Evolutionary conservation across 2,797 vertebrate genomes (phyloP), one percentile per base, ranked within the genome.

Genomic region (Psittacula echo): DNA sequence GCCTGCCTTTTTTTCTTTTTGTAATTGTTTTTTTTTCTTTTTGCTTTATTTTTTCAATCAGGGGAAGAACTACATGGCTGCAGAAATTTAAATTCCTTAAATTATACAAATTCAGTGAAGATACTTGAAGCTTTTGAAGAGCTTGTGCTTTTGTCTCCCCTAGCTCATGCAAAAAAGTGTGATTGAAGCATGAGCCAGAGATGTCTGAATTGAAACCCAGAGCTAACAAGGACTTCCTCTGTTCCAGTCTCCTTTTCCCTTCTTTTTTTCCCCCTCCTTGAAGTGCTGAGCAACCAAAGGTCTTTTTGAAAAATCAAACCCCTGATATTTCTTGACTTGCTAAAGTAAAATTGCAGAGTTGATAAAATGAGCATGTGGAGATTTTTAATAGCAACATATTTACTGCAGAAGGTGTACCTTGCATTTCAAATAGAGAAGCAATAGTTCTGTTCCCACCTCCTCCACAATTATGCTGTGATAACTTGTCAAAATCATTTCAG

Each of bases 401-500:
- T 84, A 20, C 60, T 81, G 66, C 42, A 64, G 64, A 84, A 91
- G 27, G 78, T 72, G 41, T 39, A 86, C 39, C 68, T 92, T 92
- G 45, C 62, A 75, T 90, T 96, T 90, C 58, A 84, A 75, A 58
- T 68, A 39, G 44, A 29, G 42, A 76, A 89, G 23, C 9, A 32
- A 47, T 62, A 75, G 6, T 77, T 91, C 54, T 88, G 3, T 88
- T 96, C 16, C 30, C 37, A 51, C 0, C 45, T 92, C 68, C 18
- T 78, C 27, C 45, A 27, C 54, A 80, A 68, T 58, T 71, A 24
- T 2, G 6, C 53, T 75, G 50, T 58, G 61, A 68, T 93, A 74
- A 83, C 53, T 85, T 70, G 87, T 78, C 85, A 87, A 14, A 14
- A 86, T 93, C 54, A 88, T 93, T 91, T 97, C 91, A 93, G 22